phyloP scores from a whole-genome alignment of 2,888 invertebrate species.

The Coelinius sp. region DNA sequence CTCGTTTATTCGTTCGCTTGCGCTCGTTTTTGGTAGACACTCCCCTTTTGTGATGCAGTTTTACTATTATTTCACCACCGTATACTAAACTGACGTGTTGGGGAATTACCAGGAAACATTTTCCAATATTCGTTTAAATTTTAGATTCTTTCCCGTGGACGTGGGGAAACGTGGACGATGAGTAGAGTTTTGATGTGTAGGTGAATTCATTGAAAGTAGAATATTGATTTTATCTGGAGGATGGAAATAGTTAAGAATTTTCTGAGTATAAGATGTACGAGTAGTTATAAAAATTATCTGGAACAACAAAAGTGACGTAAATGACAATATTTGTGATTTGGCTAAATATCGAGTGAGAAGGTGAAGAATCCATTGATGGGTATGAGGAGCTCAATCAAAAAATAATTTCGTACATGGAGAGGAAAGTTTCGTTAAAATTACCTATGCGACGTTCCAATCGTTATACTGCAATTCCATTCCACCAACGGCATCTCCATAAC shows the following conservation, averaged over 20 bases:
- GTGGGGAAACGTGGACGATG: not conserved
- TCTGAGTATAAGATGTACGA: no score
- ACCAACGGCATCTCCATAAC: slow-evolving; percentile 10
- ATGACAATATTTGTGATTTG: no score
- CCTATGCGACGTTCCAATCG: no score
- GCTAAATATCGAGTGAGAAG: no score
- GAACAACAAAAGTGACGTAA: no score
- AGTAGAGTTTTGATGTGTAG: not conserved
- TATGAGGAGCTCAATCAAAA: no score
- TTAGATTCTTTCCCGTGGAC: not conserved
- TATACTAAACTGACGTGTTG: not conserved
- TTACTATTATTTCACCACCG: not conserved
- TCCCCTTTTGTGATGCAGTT: slow-evolving; percentile 5
- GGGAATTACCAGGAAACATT: not conserved
- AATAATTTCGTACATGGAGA: no score
- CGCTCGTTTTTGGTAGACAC: not conserved
- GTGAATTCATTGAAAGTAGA: not conserved
- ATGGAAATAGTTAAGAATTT: no score
- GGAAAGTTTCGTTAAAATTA: no score
- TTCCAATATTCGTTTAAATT: slow-evolving; percentile 1
- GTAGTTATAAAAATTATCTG: no score
- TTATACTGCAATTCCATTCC: not conserved
- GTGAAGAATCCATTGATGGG: no score
- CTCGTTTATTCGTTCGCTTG: slow-evolving; percentile 16
- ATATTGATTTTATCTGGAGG: no score